Evolutionary conservation across 92 coral and sea anemone genomes (phyloP).

Genomic region (Scolanthus callimorphus): DNA sequence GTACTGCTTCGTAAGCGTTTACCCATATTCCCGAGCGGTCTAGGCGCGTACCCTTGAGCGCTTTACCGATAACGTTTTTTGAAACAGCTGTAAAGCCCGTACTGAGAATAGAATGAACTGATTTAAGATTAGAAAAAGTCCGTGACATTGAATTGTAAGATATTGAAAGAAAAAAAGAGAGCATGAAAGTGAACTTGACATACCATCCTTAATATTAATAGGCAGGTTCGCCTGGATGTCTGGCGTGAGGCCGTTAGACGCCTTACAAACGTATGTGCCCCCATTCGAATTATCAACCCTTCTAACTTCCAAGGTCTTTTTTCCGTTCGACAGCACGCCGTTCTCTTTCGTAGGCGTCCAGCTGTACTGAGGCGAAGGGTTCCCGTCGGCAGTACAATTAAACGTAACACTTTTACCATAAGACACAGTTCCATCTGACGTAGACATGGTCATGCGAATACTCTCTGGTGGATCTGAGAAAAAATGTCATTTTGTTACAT

Average conservation of each 20-base stretch:
- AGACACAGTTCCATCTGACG: background rate
- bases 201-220: slow-evolving; percentile 5
- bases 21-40: too few relatives aligned
- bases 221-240: background rate
- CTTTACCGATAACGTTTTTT: too few relatives aligned
- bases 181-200: too few relatives aligned
- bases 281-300: slow-evolving; percentile 17
- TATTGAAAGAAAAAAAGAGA: too few relatives aligned
- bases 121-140: too few relatives aligned
- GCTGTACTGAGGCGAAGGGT: slow-evolving; percentile 24
- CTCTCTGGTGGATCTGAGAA: slow-evolving; percentile 23
- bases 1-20: too few relatives aligned
- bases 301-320: slow-evolving; percentile 14
- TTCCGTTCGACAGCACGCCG: too few relatives aligned
- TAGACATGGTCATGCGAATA: background rate
- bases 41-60: too few relatives aligned
- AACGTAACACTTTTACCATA: slow-evolving; percentile 6
- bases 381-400: slow-evolving; percentile 22
- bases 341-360: too few relatives aligned
- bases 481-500: background rate
- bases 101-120: too few relatives aligned
- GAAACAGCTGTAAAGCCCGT: too few relatives aligned
- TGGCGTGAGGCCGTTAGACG: slow-evolving; percentile 3
- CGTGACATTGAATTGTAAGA: too few relatives aligned
- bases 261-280: slow-evolving; percentile 36